These are phyloP conservation scores for Zonitis immaculata DNA, from an alignment of 2,888 invertebrate genomes.

Conservation along the genomic window DNA sequence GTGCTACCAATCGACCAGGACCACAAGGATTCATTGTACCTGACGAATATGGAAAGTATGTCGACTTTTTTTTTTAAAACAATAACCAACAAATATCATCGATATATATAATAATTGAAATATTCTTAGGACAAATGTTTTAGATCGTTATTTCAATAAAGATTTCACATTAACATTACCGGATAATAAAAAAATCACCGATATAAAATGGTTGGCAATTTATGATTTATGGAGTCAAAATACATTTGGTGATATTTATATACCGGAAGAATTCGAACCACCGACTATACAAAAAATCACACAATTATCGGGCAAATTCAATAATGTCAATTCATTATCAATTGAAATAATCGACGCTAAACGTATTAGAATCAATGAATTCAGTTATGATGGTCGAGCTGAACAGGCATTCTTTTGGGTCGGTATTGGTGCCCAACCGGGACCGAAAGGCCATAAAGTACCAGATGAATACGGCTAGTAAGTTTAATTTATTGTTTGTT, in stretches of 20 bases:
- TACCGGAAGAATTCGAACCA: conserved; percentile 87
- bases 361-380: conserved; percentile 70
- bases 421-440: conserved; percentile 84
- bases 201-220: conserved; percentile 84
- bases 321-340: conserved; percentile 65
- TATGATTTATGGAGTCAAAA: conserved; percentile 85
- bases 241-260: conserved; percentile 83
- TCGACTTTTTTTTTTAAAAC: not conserved
- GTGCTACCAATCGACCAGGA: conserved; percentile 79
- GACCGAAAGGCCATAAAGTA: conserved; percentile 72
- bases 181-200: conserved; percentile 79
- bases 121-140: conserved; percentile 81
- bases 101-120: too few species aligned
- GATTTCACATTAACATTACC: conserved; percentile 78
- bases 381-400: conserved; percentile 73
- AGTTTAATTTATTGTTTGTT: conserved; percentile 55
- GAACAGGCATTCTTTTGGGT: conserved; percentile 81
- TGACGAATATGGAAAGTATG: conserved; percentile 80
- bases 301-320: conserved; percentile 56
- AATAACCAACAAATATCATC: conserved; percentile 29
- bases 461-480: conserved; percentile 92
- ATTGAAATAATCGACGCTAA: conserved; percentile 76
- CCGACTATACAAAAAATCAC: conserved; percentile 65
- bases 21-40: conserved; percentile 90
- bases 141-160: conserved; percentile 80